Base-by-base conservation (phyloP, 2,888 invertebrate species). In the Metalampra italica region DNA sequence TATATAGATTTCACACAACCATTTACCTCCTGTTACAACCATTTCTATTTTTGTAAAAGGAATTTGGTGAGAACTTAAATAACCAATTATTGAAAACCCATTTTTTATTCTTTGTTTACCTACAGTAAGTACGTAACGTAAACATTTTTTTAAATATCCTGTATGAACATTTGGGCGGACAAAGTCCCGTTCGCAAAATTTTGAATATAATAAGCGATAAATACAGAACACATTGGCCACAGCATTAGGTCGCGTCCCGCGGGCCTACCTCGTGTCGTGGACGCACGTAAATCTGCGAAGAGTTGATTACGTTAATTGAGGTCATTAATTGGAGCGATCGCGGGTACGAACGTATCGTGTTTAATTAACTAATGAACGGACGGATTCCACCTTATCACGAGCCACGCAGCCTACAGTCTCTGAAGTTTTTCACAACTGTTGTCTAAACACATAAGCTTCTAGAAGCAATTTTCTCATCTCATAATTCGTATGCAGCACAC, bases 311-410 rank as follows among this genome's bases (percentile, higher is more conserved):
- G 75, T 76, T 86, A 82, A 86, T 86, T 80, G 81, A 79, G 73
- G 75, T 76, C 82, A 81, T 87, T 85, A 84, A 83, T 82, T 75
- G 80, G 62, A 61, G 67, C 72, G 73, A 81, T 81, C 78, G 75
- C 75, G 71, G 72, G 71, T 71, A 77, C 74, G 70, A 62, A 68
- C 75, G 79, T 85, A 85, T 83, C 85, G 81, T 78, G 83, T 84
- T 87, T 86, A 86, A 88, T 88, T 88, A 85, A 87, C 78, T 81
- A 85, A 86, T 81, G 81, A 84, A 79, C 75, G 74, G 75, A 73
- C 73, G 67, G 72, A 22, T 5, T 51, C 14, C 13, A 22, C 40
- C 43, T 55, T 51, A 55, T 55, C 55, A 46, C 38, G 41, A 40
- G 11, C 43, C 30, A 13, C n/a, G 40, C 34, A 14, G 34, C 36